Evolutionary conservation across 2,797 vertebrate species (phyloP).

Genomic region (Philypnodon macrostomus): DNA sequence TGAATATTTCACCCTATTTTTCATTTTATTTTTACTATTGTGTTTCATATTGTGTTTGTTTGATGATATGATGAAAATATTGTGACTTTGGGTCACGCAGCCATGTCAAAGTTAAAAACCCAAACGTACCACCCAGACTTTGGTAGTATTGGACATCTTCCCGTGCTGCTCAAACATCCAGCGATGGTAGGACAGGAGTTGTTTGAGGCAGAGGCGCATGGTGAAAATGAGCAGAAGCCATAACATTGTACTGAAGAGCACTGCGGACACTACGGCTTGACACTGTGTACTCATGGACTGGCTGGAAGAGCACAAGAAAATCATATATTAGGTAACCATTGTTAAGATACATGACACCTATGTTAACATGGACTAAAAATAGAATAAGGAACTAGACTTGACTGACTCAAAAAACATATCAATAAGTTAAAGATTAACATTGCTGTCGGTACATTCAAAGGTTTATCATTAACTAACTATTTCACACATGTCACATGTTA

Average conservation of each 20-base stretch:
- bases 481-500: slow-evolving; percentile 46
- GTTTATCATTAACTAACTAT: slow-evolving; percentile 7
- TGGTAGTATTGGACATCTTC: slow-evolving; percentile 85
- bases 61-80: too few species aligned
- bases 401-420: not conserved
- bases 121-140: slow-evolving; percentile 88
- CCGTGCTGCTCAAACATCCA: slow-evolving; percentile 90
- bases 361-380: not conserved
- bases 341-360: not conserved
- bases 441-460: not conserved
- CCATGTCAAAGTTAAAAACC: not conserved
- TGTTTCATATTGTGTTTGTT: too few species aligned
- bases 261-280: slow-evolving; percentile 81
- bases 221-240: slow-evolving; percentile 90
- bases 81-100: not conserved
- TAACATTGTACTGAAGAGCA: slow-evolving; percentile 86
- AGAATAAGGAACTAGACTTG: slow-evolving; percentile 1
- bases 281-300: slow-evolving; percentile 80
- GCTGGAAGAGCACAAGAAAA: slow-evolving; percentile 53
- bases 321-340: not conserved
- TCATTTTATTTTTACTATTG: too few species aligned
- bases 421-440: not conserved
- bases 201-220: slow-evolving; percentile 86
- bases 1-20: too few species aligned
- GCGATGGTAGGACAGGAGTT: slow-evolving; percentile 88